A percentile compares a stretch with the other conserved stretches of the same genome.
Evolutionary conservation across 1,140 invertebrate genomes (phyloP).

Genomic region (Drosophila leontia): DNA sequence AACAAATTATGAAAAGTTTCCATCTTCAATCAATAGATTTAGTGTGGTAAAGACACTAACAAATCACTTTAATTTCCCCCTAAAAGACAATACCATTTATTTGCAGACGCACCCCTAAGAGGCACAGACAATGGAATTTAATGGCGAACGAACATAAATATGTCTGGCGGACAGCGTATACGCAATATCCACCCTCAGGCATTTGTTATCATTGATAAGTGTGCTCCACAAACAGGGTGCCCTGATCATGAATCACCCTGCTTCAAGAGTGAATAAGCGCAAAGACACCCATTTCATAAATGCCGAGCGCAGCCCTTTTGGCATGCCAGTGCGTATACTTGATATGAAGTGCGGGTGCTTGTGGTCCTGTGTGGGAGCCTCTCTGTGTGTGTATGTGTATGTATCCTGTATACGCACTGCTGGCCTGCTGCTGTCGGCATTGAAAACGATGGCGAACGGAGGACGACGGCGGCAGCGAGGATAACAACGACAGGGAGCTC

Average conservation of each 20-base stretch:
- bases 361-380: conserved; percentile 13
- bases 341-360: conserved; percentile 37
- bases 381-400: conserved; percentile 2
- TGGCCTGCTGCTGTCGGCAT: conserved; percentile 40
- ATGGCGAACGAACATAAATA: conserved; percentile 41
- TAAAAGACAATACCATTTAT: conserved; percentile 12
- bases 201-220: conserved; percentile 69
- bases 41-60: neutral
- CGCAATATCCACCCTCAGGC: conserved; percentile 69
- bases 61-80: conserved; percentile 18
- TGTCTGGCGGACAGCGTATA: conserved; percentile 51
- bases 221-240: conserved; percentile 57
- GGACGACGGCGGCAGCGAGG: conserved; percentile 36
- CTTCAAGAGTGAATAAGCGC: neutral
- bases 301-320: conserved; percentile 41
- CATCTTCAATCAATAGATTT: neutral
- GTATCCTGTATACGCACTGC: conserved; percentile 61
- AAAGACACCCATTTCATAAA: conserved; percentile 49
- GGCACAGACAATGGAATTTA: conserved; percentile 37
- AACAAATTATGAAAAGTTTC: no score
- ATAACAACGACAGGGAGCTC: conserved; percentile 57
- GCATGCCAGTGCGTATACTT: conserved; percentile 70
- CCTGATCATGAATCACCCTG: neutral
- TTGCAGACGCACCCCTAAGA: conserved; percentile 29
- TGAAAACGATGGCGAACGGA: conserved; percentile 30